Conservation (phyloP, 2,888 invertebrate species). For the Mimachlamys varia region DNA sequence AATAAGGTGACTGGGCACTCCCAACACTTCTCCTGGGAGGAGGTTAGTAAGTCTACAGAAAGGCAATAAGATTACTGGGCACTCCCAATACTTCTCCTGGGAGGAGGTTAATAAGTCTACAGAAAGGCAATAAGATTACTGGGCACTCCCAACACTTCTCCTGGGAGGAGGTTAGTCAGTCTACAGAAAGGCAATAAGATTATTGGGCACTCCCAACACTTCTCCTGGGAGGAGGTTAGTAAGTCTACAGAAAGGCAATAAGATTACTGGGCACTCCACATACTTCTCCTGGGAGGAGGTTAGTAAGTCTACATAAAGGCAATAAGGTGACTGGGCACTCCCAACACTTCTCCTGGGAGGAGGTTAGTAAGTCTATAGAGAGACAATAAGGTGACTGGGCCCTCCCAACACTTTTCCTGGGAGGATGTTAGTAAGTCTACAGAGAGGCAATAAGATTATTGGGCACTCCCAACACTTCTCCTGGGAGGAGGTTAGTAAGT, state of each 20-base stretch:
- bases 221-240: slow-evolving; percentile 90
- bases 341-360: slow-evolving; percentile 91
- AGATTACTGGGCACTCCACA: slow-evolving; percentile 84
- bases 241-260: no score
- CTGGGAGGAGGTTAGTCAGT: slow-evolving; percentile 88
- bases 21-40: slow-evolving; percentile 91
- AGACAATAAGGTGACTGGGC: slow-evolving; percentile 77
- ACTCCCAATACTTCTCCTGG: slow-evolving; percentile 88
- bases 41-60: slow-evolving; percentile 82
- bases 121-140: slow-evolving; percentile 58
- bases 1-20: slow-evolving; percentile 80
- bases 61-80: slow-evolving; percentile 77
- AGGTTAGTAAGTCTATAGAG: slow-evolving; percentile 82
- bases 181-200: no score
- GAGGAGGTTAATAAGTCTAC: slow-evolving; percentile 86
- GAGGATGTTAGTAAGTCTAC: slow-evolving; percentile 86
- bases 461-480: slow-evolving; percentile 86
- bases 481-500: slow-evolving; percentile 88
- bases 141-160: slow-evolving; percentile 86
- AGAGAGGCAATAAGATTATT: slow-evolving; percentile 58
- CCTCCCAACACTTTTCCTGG: slow-evolving; percentile 88
- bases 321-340: slow-evolving; percentile 80
- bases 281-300: slow-evolving; percentile 91
- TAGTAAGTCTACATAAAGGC: slow-evolving; percentile 53
- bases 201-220: slow-evolving; percentile 86